phyloP scores from a whole-genome alignment of 2,113 vertebrate genomes.

The Illadopsis cleaveri region DNA sequence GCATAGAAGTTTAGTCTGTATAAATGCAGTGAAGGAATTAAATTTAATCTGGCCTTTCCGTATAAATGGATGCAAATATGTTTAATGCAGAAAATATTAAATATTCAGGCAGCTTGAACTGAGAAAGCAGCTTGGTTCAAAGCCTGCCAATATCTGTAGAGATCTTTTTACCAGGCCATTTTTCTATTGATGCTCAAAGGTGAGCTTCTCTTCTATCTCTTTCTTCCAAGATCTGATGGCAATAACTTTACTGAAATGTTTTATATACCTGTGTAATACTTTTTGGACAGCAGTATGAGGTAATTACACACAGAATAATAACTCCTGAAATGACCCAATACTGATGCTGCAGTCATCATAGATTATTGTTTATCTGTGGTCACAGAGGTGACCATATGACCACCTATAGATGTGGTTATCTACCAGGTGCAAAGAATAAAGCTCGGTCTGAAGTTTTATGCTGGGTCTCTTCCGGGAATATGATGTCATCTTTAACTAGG shows the following conservation, averaged over 20 bases:
- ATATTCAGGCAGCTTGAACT: neutral
- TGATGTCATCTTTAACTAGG: neutral
- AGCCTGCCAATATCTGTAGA: neutral
- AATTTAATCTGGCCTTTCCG: neutral
- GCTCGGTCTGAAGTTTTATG: neutral
- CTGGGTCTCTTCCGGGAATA: neutral
- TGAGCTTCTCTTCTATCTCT: neutral
- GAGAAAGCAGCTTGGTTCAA: neutral
- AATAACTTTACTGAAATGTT: neutral
- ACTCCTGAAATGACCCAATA: neutral
- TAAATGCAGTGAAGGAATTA: neutral
- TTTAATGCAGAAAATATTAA: neutral
- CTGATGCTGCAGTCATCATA: neutral
- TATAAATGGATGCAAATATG: constrained; percentile 23
- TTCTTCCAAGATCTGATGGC: neutral
- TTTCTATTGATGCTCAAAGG: neutral
- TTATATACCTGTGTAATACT: neutral
- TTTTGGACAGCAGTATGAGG: neutral
- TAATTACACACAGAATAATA: neutral
- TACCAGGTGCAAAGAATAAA: neutral
- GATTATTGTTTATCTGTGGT: too few species aligned
- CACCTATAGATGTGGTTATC: neutral
- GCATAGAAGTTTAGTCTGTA: neutral
- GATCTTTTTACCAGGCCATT: neutral
- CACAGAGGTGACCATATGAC: too few species aligned